Percentiles rank a stretch among this genome's conserved stretches.
Evolutionary conservation across 2,113 vertebrate species (phyloP).

Genomic region (Lepus americanus): DNA sequence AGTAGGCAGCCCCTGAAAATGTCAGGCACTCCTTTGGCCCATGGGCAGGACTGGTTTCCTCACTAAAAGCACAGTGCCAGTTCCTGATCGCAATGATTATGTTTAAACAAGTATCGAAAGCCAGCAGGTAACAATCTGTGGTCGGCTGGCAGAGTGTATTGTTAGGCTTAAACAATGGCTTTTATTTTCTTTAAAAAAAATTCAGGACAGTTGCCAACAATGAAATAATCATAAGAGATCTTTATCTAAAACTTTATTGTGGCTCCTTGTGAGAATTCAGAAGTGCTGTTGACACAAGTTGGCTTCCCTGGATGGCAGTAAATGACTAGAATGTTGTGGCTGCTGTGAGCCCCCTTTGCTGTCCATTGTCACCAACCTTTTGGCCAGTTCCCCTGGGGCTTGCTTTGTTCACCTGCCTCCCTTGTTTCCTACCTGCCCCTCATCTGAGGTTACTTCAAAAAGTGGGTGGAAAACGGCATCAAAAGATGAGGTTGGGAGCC

Average conservation of each 20-base stretch:
- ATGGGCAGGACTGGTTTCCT: background rate
- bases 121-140: background rate
- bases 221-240: background rate
- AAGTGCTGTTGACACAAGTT: background rate
- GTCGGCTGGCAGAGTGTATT: background rate
- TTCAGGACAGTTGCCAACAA: background rate
- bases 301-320: background rate
- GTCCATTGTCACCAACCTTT: no score
- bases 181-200: background rate
- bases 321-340: background rate
- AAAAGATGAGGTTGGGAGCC: no score
- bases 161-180: background rate
- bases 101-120: background rate
- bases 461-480: no score
- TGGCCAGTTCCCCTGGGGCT: background rate
- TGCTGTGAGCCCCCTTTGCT: background rate
- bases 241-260: background rate
- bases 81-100: background rate
- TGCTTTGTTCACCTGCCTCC: background rate
- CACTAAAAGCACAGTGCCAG: background rate
- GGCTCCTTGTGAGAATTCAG: background rate
- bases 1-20: background rate
- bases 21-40: fast-evolving
- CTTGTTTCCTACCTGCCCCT: background rate
- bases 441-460: no score